phyloP scores from a whole-genome alignment of 2,113 vertebrate species.

The Rhinogobius similis region DNA sequence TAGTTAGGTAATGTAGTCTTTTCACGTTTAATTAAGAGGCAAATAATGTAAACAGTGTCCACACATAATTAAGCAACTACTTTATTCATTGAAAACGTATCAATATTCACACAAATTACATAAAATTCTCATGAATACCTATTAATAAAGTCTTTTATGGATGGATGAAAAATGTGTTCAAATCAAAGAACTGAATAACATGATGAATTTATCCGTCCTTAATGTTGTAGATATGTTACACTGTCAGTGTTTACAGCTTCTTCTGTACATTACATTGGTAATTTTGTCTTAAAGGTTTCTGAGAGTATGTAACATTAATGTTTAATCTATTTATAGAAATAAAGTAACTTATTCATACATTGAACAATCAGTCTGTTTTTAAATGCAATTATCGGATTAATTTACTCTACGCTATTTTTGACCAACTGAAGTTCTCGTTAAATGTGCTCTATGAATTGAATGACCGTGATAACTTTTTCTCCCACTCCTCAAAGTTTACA shows the following conservation, averaged over 20 bases:
- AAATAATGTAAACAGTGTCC: background rate
- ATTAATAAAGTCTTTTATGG: no score
- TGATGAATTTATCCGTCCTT: background rate
- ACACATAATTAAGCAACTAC: no score
- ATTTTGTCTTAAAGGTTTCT: slow-evolving; percentile 42
- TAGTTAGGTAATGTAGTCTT: slow-evolving; percentile 6
- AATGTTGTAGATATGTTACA: slow-evolving; percentile 41
- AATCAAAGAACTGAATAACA: background rate
- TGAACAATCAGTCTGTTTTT: background rate
- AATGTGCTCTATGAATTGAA: background rate
- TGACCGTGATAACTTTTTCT: no score
- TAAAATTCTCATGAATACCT: background rate
- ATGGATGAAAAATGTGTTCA: background rate
- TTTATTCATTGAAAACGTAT: no score
- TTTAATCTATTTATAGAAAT: slow-evolving; percentile 78
- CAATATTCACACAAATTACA: no score
- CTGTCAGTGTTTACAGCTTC: slow-evolving; percentile 57
- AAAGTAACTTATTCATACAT: slow-evolving; percentile 77
- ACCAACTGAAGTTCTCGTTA: background rate
- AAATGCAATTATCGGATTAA: background rate
- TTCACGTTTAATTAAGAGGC: background rate
- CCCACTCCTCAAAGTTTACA: no score
- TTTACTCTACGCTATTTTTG: background rate
- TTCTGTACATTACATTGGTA: slow-evolving; percentile 56
- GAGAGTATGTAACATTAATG: slow-evolving; percentile 42